Evolutionary conservation across 2,113 vertebrate species (phyloP), one percentile per base, ranked within the genome.

Genomic region (Oostethus manadensis): DNA sequence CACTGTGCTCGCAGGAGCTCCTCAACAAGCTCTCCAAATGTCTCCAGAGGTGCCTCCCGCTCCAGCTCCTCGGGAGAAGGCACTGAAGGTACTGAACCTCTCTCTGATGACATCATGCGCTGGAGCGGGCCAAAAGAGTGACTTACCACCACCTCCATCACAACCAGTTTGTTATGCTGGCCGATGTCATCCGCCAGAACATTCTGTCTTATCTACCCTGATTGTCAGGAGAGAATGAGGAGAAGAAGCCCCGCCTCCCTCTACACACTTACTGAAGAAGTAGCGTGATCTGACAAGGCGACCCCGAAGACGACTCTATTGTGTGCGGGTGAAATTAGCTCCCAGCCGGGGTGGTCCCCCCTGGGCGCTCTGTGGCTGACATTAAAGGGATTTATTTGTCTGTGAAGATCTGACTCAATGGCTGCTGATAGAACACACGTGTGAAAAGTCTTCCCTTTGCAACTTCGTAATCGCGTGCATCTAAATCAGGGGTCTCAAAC

Each of bases 291-390:
- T 80, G 71, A 79, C 71, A 48, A 78, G 76, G 65, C 77, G 76
- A 70, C 68, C 63, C 69, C 47, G 47, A 64, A 76, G 68, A 81
- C 64, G 62, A 71, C 51, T 74, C 75, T 78, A 84, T 87, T 88
- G 85, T 89, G 86, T 82, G 80, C 29, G 82, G 84, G 74, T 87
- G 77, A 86, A 87, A 88, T 88, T 60, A 88, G 79, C 88, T 88
- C 79, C 78, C 82, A 69, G 51, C 72, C 83, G 87, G 87, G 86
- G 87, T 89, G 87, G 85, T 87, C 88, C 81, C 84, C 78, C 84
- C 76, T 77, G 82, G 76, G 81, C 79, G 60, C 75, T 40, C 38
- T 74, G 68, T 40, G 77, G 74, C 77, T 83, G 71, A 83, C 81
- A 81, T 79, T 83, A 87, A 81, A 86, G 76, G 77, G 75, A 35